Base-by-base conservation (phyloP, 2,888 invertebrate genomes). In the Chrysolina haemoptera region DNA sequence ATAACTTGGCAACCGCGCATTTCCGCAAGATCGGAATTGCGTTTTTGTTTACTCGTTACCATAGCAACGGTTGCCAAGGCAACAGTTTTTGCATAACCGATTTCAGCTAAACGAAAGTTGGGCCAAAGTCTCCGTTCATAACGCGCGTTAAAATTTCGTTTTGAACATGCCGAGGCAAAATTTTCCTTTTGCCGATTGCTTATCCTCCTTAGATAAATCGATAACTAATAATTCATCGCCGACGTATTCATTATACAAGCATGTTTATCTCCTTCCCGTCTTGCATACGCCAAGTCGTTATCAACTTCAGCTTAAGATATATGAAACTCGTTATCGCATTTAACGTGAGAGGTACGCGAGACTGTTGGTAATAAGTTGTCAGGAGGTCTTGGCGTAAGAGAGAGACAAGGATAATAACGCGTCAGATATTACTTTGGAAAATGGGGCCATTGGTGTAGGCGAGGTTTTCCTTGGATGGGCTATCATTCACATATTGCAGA, bases 281-380 rank as follows among this genome's bases (percentile, higher is more conserved):
- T 73, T 50, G 55, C 64, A 64, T 65, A 62, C 55, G 64, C 65
- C 70, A 27, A 67, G 71, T 71, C 71, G 70, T 74, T 74, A 74
- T 70, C 70, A 74, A 74, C 74, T 71, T 71, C 70, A 74, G 71
- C 74, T 71, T 68, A 68, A 65, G 74, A 74, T 74, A 66, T 66
- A 74, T 74, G 74, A 74, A 62, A 71, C 74, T 71, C 64, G 71
- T 71, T 74, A 74, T 71, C 70, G 64, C 68, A 68, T 74, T 74
- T 43, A 70, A 59, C 74, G 50, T 70, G 66, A 70, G 68, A 70
- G 70, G 68, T 74, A 67, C 69, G 62, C 50, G 67, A 74, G 70
- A 50, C 70, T 70, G 68, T 35, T 68, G 68, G 64, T 74, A 74
- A 74, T 74, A 66, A 74, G 74, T 76, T 72, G 73, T 73, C 75